Evolutionary conservation across 2,888 invertebrate genomes (phyloP), one percentile per base, ranked within the genome.

Genomic region (Apodemia duryi): DNA sequence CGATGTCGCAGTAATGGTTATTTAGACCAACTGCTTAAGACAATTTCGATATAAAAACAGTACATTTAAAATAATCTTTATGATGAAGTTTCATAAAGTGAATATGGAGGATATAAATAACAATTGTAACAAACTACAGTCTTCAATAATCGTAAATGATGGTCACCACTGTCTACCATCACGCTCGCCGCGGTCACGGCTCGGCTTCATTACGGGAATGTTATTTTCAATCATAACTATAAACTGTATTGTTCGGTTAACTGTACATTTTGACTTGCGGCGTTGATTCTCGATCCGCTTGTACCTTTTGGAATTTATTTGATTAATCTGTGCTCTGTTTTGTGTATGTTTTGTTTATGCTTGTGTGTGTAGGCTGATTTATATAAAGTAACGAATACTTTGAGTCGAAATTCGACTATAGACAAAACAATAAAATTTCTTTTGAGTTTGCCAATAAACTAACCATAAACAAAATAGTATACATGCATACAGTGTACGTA

Each of bases 201-300:
- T 75, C 70, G 76, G 77, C 76, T 83, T 82, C 82, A 81, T 85
- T 84, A 82, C 79, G 74, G 74, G 75, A 74, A 77, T 77, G 82
- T 82, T 82, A 83, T 80, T 84, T 80, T 81, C 84, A 83, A 85
- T 85, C 85, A 83, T 82, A 85, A 82, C 80, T 81, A 77, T 78
- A 80, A 79, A 80, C 80, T 76, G 78, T 78, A 80, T 82, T 78
- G 79, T 83, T 75, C 74, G 68, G 66, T 66, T 79, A 79, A 82
- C 81, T 77, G 80, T 81, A 63, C 52, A 64, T 63, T 51, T 60
- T 60, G 57, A 60, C 57, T 60, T 60, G 57, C 57, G 57, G 57
- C 35, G 51, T 13, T 57, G 63, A 21, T 54, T 28, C 49, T 35
- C 63, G 32, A 64, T 64, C 61, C 49, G 41, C 60, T 49, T 35